phyloP scores from a whole-genome alignment of 2,888 invertebrate genomes.

The Gortyna flavago region DNA sequence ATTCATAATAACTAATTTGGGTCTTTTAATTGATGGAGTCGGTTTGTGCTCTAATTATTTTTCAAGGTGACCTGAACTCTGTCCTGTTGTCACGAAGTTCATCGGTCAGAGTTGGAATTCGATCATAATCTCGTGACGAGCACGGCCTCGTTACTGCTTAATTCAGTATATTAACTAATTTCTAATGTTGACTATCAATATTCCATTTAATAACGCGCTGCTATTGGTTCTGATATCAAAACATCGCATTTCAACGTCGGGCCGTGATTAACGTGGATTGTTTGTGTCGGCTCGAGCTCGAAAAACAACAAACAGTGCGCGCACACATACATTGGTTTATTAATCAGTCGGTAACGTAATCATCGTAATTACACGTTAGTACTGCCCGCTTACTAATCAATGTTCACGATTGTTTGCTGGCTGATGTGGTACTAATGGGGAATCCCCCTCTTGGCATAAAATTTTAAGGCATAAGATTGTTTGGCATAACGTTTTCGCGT shows the following conservation, averaged over 20 bases:
- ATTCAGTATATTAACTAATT: constrained; percentile 24
- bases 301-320: constrained; percentile 65
- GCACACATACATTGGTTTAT: constrained; percentile 61
- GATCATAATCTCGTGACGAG: constrained; percentile 24
- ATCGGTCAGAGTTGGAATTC: constrained; percentile 26
- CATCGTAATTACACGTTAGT: constrained; percentile 57
- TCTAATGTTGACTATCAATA: constrained; percentile 42
- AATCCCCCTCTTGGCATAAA: too few species aligned
- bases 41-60: constrained; percentile 36
- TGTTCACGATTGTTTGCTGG: constrained; percentile 36
- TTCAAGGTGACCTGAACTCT: constrained; percentile 38
- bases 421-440: constrained; percentile 20
- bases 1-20: constrained; percentile 36
- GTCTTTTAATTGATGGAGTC: constrained; percentile 41
- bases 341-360: constrained; percentile 63
- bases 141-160: neutral
- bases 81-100: constrained; percentile 25
- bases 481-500: too few species aligned
- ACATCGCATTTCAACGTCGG: constrained; percentile 41
- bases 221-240: constrained; percentile 55
- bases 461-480: too few species aligned
- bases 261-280: constrained; percentile 61
- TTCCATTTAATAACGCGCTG: constrained; percentile 43
- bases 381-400: constrained; percentile 49
- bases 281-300: constrained; percentile 53